Percentiles rank a stretch among this genome's conserved stretches.
These are phyloP conservation scores for Eupithecia centaureata DNA, from an alignment of 2,888 invertebrate genomes.

Conservation along the genomic window DNA sequence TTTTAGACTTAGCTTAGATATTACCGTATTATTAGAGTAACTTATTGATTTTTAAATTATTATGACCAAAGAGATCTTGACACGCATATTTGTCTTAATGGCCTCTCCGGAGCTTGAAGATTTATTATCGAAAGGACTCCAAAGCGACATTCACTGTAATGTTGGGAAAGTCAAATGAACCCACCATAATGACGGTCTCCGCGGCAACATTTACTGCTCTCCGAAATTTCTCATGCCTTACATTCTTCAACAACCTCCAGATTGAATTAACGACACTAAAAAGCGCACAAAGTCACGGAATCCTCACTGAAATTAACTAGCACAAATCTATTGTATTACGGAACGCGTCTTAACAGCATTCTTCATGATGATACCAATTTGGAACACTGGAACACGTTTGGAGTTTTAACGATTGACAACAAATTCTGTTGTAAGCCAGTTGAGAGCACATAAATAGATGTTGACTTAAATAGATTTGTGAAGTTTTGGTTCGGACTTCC, in stretches of 20 bases:
- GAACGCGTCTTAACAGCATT: constrained; percentile 64
- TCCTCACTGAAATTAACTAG: constrained; percentile 67
- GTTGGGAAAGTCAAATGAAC: constrained; percentile 68
- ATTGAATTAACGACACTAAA: constrained; percentile 72
- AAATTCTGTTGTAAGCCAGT: constrained; percentile 66
- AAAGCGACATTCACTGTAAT: constrained; percentile 67
- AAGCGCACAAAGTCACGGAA: constrained; percentile 66
- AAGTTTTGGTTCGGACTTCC: constrained; percentile 70
- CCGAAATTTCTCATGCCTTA: constrained; percentile 68
- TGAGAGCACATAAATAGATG: constrained; percentile 70
- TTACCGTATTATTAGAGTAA: not conserved
- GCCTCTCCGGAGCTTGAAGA: constrained; percentile 52
- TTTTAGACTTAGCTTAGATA: not conserved
- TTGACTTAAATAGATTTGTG: constrained; percentile 67
- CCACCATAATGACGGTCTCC: constrained; percentile 70
- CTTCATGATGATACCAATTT: constrained; percentile 68
- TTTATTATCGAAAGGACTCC: constrained; percentile 69
- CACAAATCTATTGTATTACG: constrained; percentile 65
- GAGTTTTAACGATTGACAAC: constrained; percentile 69
- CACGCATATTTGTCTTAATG: constrained; percentile 59
- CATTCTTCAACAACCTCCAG: constrained; percentile 66
- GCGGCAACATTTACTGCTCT: constrained; percentile 68
- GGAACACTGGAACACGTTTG: constrained; percentile 71
- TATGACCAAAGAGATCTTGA: constrained; percentile 46
- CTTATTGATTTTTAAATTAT: constrained; percentile 45